Conservation (phyloP, 2,888 invertebrate species). For the Archips xylosteana region DNA sequence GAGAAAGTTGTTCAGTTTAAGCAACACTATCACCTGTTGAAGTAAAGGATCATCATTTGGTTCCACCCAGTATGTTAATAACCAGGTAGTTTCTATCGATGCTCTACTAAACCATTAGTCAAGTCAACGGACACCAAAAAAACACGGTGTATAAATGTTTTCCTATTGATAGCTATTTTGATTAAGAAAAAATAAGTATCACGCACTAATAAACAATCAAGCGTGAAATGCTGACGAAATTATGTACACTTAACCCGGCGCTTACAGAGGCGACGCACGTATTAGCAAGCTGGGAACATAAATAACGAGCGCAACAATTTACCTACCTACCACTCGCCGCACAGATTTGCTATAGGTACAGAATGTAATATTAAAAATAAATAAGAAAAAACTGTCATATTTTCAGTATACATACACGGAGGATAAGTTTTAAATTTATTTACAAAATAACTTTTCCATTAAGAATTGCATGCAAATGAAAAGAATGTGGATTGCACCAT, state of each 20-base stretch:
- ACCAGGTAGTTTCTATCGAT: too few species aligned
- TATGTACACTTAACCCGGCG: conserved; percentile 44
- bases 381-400: background rate
- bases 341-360: conserved; percentile 37
- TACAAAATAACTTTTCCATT: too few species aligned
- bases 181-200: background rate
- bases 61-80: too few species aligned
- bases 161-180: background rate
- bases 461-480: too few species aligned
- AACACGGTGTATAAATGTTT: background rate
- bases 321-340: conserved; percentile 64
- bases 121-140: too few species aligned
- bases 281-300: conserved; percentile 81
- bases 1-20: too few species aligned
- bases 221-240: conserved; percentile 26
- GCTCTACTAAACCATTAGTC: too few species aligned
- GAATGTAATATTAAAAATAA: conserved; percentile 13
- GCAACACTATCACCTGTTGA: too few species aligned
- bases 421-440: too few species aligned
- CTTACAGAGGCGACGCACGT: conserved; percentile 74
- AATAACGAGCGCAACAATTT: conserved; percentile 82
- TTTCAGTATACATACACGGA: too few species aligned
- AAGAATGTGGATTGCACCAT: too few species aligned
- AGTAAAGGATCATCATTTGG: too few species aligned
- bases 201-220: conserved; percentile 25